Base-by-base conservation (phyloP, 2,113 vertebrate species). In the Grantiella picta region DNA sequence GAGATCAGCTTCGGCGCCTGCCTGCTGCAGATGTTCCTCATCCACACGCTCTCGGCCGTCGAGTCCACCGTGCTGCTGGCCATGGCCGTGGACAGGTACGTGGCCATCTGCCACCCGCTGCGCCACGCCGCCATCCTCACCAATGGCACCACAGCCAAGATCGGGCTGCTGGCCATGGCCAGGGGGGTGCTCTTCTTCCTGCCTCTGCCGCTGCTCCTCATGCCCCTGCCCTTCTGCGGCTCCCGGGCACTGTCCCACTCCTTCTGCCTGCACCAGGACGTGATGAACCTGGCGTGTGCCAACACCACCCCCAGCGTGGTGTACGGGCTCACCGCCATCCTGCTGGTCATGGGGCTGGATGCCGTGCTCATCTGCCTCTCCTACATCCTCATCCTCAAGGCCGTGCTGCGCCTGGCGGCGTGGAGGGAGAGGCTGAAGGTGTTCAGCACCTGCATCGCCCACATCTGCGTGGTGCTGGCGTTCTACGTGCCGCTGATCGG, bases 261-360 rank as follows among this genome's bases (percentile, higher is more conserved):
- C 27, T 98, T 98, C 63, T 98, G 97, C 82, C 96, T 98, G 52
- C 97, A 98, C 76, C 98, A 98, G 96, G 98, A 98, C 2, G 94
- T 98, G 77, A 98, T 98, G 91, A 97, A 98, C 92, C 77, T 97
- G 94, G 97, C 97, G 9, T 98, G 97, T 2, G 94, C 95, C 89
- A 90, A 90, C 56, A 95, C 94, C 60, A 95, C 81, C 1, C 59
- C 97, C 75, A 98, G 97, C 27, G 7, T 94, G 50, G 86, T 97
- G 18, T 98, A 98, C 1, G 96, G 97, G 33, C 95, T 98, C 28
- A 65, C 92, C 0, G 96, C 97, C 73, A 97, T 98, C 76, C 89
- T 98, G 68, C n/a, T 98, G 86, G 97, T 98, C 59, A 95, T 71
- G 87, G 97, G 96, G 15, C n/a, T 97, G 18, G 98, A 98, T 0